phyloP scores from a whole-genome alignment of 2,113 vertebrate species.

The Diglossa brunneiventris region DNA sequence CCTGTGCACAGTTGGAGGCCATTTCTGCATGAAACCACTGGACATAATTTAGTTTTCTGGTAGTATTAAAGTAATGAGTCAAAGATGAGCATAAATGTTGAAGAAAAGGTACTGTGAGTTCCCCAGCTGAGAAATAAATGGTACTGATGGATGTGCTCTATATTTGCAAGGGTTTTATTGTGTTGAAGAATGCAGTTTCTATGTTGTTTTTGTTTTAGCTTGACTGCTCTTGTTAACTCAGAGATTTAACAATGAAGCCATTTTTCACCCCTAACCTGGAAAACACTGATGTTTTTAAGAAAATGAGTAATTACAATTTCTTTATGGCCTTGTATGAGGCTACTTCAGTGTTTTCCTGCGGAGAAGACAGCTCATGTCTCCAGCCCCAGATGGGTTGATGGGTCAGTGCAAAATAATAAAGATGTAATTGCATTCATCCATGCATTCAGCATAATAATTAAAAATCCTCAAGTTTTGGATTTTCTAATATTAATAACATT shows the following conservation, averaged over 20 bases:
- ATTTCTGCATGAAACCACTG: neutral
- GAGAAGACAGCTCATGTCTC: neutral
- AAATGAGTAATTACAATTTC: neutral
- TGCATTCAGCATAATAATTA: neutral
- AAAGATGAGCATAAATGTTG: neutral
- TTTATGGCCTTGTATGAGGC: neutral
- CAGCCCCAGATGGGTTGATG: neutral
- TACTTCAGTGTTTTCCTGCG: neutral
- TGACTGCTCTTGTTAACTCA: neutral
- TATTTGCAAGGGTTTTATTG: neutral
- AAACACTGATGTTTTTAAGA: neutral
- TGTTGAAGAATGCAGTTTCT: neutral
- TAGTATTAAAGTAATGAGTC: constrained; percentile 47
- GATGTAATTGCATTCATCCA: neutral
- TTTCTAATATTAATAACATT: neutral
- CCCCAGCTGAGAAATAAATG: constrained; percentile 17
- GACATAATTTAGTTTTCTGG: constrained; percentile 14
- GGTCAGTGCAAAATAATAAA: neutral
- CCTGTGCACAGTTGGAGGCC: neutral
- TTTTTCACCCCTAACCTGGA: neutral
- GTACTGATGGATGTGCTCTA: neutral
- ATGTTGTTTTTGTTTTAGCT: neutral
- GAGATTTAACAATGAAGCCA: neutral
- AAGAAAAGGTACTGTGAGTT: neutral
- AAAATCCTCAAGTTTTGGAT: neutral